Base-by-base conservation (phyloP, 2,797 vertebrate genomes). In the Echeneis naucrates region DNA sequence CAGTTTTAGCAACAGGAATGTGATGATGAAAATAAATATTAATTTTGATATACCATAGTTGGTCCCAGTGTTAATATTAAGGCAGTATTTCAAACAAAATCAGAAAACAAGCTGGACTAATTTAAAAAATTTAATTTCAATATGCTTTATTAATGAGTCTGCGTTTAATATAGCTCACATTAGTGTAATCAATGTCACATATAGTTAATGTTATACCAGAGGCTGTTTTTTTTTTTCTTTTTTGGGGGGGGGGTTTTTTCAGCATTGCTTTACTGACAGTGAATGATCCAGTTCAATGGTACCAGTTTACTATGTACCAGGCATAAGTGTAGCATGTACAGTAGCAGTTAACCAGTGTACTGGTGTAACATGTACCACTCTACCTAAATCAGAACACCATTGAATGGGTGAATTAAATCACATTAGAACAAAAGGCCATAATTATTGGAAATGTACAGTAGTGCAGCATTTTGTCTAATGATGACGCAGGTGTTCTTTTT, bases 41-140 rank as follows among this genome's bases (percentile, higher is more conserved):
- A n/a, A n/a, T n/a, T 69, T 76, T 50, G 16, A 69, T 76, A 21
- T 53, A 55, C n/a, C 33, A 26, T 26, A 64, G 50, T 51, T 35
- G 59, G 8, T 42, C 67, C 60, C n/a, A n/a, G n/a, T 67, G 30
- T 32, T 32, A 2, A 2, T 17, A 5, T 64, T 76, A 65, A 78
- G 63, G 59, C 38, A 55, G 40, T 59, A 70, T 69, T 72, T 72
- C 48, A 76, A 60, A 75, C 51, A 77, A 58, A 60, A 47, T 50
- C 66, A 50, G 27, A 52, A 19, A 37, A 21, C 54, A 37, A 4
- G 53, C 30, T 30, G 23, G 30, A 27, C 32, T 48, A 16, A 19
- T 54, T 30, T n/a, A 21, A 32, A 45, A 23, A 27, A 40, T 47
- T 48, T 66, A 6, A 26, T 5, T 53, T 55, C 14, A 17, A 37